Base-by-base conservation (phyloP, 1,140 invertebrate genomes). In the Aphidius gifuensis region DNA sequence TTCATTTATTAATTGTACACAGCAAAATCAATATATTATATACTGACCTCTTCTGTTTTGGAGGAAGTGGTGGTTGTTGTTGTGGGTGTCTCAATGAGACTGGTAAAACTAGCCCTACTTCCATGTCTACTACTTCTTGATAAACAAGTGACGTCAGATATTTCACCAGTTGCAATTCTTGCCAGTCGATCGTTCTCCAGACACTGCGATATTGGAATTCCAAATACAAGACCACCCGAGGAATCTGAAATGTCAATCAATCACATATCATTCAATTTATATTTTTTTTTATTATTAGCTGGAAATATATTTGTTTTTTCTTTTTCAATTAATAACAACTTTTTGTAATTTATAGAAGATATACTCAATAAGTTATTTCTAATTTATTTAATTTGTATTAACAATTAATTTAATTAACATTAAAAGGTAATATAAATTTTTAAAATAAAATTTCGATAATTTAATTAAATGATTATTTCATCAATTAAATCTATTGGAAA, bases 161-260 rank as follows among this genome's bases (percentile, higher is more conserved):
- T 64, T 50, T 76, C 77, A n/a, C 77, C 80, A n/a, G 76, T 68
- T 9, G 74, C 78, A 9, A 79, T 77, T 60, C 80, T 75, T 21
- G 78, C 76, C 49, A 82, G 61, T 54, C 82, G 75, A 74, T 94
- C 92, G 67, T 92, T 91, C 69, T 90, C 87, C 59, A 95, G 85
- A 71, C 92, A 94, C 69, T 90, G 88, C 45, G 85, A 80, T 64
- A 96, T 78, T 6, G 92, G 86, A 65, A 94, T 88, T 4, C 92
- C 92, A 73, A 96, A 96, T 62, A 95, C 89, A 61, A 90, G 78
- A 57, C 87, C 87, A 11, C 82, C 70, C 50, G 73, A 66, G 5
- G 77, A 75, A 66, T 85, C 84, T 84, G 74, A 32, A 71, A n/a
- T 40, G 21, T 16, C 32, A 60, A 43, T 32, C 16, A 42, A 9